Conservation (phyloP, 2,888 invertebrate genomes). For the Hybos culiciformis region DNA sequence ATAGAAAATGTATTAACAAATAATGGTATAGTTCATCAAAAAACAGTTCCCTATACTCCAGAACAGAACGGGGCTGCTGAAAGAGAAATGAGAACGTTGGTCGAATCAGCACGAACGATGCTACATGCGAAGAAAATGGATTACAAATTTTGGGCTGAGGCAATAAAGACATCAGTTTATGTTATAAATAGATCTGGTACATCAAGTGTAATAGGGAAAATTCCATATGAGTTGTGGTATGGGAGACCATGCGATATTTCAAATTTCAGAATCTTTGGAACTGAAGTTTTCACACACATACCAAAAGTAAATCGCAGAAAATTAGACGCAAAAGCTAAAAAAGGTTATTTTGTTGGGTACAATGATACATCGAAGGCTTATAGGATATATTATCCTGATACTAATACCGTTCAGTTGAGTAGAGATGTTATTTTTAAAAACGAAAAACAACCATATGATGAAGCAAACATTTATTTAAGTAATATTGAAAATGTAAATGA, state of each 20-base stretch:
- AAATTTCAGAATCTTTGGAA: conserved; percentile 24
- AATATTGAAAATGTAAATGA: not conserved
- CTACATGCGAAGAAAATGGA: no score
- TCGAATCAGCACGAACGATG: no score
- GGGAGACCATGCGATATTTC: conserved; percentile 7
- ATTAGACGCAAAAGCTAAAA: conserved; percentile 21
- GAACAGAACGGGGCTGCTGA: no score
- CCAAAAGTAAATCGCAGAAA: conserved; percentile 23
- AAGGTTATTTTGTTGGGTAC: conserved; percentile 20
- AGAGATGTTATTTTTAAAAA: conserved; percentile 10
- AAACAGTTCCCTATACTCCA: no score
- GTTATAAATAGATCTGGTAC: conserved; percentile 15
- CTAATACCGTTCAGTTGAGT: conserved; percentile 8
- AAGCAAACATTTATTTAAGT: no score
- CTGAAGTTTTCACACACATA: conserved; percentile 21
- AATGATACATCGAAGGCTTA: conserved; percentile 20
- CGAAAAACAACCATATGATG: no score
- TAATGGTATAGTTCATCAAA: no score
- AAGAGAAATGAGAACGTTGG: no score
- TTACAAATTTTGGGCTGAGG: conserved; percentile 27
- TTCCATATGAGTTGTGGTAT: conserved; percentile 27
- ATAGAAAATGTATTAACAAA: no score
- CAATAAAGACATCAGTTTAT: conserved; percentile 20
- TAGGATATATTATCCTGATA: conserved; percentile 11
- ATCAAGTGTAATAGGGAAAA: conserved; percentile 12